Base-by-base conservation (phyloP, 2,113 vertebrate genomes). In the Salvelinus fontinalis region DNA sequence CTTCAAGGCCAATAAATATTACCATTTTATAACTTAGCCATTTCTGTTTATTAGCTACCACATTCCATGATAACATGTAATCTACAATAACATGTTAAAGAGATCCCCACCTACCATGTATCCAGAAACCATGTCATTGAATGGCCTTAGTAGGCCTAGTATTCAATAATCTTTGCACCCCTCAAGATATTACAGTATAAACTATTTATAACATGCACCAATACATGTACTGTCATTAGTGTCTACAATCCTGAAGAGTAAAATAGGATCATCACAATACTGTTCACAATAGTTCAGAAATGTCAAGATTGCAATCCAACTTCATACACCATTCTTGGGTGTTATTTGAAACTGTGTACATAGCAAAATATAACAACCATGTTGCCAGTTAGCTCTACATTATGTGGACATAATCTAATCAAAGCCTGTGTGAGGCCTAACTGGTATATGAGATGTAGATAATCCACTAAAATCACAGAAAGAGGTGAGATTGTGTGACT, bases 21-120 rank as follows among this genome's bases (percentile, higher is more conserved):
- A 79, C 77, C 76, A 86, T 27, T 80, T 44, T 79, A 69, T 81
- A 64, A 84, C 73, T 18, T 54, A 18, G 5, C 16, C 16, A 54
- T 54, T 74, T 8, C 78, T 68, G 75, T 74, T 67, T 82, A 71
- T 69, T 44, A 44, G 39, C 9, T 83, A 70, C 75, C 81, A 83
- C 75, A 79, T 81, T 20, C 79, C 34, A 83, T 54, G 14, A 54
- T 54, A 71, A 24, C 14, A 72, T 83, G 66, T 74, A 3, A 81
- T 44, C 57, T 81, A 77, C 81, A 77, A 65, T 76, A 79, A 24
- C 68, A 84, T 80, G 75, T 67, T 51, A 9, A 66, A 5, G n/a
- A 75, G 67, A 73, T 68, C 39, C 9, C 39, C 39, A 44, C 9
- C 39, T 44, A 44, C 39, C 39, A 13, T 73, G 72, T 54, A 3